Evolutionary conservation across 2,113 vertebrate genomes (phyloP), one percentile per base, ranked within the genome.

Genomic region (Nibea albiflora): DNA sequence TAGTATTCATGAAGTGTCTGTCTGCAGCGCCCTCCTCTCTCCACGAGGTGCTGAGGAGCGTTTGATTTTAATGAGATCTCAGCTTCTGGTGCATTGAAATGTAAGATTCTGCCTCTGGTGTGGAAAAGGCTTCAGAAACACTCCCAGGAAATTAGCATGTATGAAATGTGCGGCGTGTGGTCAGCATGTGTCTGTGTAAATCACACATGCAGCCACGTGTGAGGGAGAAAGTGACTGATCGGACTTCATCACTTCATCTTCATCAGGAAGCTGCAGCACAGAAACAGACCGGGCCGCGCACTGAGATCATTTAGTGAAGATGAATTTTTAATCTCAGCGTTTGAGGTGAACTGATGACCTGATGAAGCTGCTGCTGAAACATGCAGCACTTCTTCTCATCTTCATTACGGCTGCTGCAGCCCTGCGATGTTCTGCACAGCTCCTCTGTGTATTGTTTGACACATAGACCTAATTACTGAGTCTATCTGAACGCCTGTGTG

Each of bases 11-110:
- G 62, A 42, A 31, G 56, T 54, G 63, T 26, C 6, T 2, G 14
- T 5, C 11, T 15, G 31, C n/a, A 15, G 44, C 60, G 49, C 26
- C 60, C 69, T 57, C 50, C 50, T 44, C 50, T 78, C 63, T 8
- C 60, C 49, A 9, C 56, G 71, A 81, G 76, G 73, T 76, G 57
- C 54, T 72, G 73, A 79, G 73, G 80, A 79, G 11, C 6, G 61
- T 75, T 77, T 78, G 78, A 49, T 76, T 89, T 90, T 85, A 91
- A 90, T 84, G 88, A 89, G 90, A 76, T 79, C 76, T 88, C 78
- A 57, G 71, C 58, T 78, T 64, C 44, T 75, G 39, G 49, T 76
- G 83, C 69, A 76, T 50, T 56, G 68, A 85, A 83, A 81, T 76
- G 72, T 62, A 62, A 42, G 49, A 73, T 83, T 84, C 56, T 54